A percentile compares a stretch with the other conserved stretches of the same genome.
These are phyloP conservation scores for Embidobia sp. DNA, from an alignment of 2,888 invertebrate species.

Conservation along the genomic window DNA sequence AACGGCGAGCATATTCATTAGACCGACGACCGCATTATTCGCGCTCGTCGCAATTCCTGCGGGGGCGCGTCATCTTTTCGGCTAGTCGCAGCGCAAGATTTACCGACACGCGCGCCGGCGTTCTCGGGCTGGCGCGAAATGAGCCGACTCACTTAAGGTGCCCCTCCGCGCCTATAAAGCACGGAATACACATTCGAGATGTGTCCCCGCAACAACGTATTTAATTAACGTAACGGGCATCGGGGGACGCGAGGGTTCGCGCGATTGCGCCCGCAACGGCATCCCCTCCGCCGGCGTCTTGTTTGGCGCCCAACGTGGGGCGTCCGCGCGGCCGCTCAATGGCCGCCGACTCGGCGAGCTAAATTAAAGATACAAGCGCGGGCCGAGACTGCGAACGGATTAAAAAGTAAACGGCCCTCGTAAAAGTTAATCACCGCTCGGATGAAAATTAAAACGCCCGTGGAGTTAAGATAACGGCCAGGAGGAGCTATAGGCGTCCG, in stretches of 20 bases:
- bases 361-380: slow-evolving; percentile 73
- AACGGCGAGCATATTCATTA: slow-evolving; percentile 43
- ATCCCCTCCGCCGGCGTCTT: slow-evolving; percentile 6
- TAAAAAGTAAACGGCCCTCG: slow-evolving; percentile 80
- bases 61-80: slow-evolving; percentile 54
- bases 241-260: slow-evolving; percentile 76
- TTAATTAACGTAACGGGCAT: slow-evolving; percentile 76
- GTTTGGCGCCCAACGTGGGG: slow-evolving; percentile 42
- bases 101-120: slow-evolving; percentile 33
- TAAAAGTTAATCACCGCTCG: slow-evolving; percentile 80
- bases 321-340: slow-evolving; percentile 72
- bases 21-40: slow-evolving; percentile 41
- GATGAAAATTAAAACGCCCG: slow-evolving; percentile 81
- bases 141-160: slow-evolving; percentile 68
- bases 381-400: slow-evolving; percentile 77
- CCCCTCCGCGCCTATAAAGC: slow-evolving; percentile 79
- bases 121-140: slow-evolving; percentile 42
- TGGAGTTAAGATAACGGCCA: slow-evolving; percentile 69
- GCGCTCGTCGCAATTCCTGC: slow-evolving; percentile 37
- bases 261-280: slow-evolving; percentile 77
- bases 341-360: slow-evolving; percentile 76
- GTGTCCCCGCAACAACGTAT: slow-evolving; percentile 82
- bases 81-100: slow-evolving; percentile 52
- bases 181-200: slow-evolving; percentile 76
- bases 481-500: too few species aligned